phyloP scores from a whole-genome alignment of 2,797 vertebrate genomes.

The Buphagus erythrorhynchus region DNA sequence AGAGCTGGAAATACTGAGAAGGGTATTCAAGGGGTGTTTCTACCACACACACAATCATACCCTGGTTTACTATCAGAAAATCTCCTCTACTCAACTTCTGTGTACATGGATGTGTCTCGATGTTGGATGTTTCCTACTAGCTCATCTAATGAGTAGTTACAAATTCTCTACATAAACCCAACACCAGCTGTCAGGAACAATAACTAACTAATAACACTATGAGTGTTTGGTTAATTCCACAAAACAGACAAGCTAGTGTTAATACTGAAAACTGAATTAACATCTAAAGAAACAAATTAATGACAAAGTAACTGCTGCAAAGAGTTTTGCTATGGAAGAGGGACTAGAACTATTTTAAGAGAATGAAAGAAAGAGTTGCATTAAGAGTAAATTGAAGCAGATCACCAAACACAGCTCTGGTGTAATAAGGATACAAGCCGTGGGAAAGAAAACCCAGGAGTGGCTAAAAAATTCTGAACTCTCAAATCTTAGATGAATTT shows the following conservation, averaged over 20 bases:
- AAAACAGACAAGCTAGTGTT: neutral
- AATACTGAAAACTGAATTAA: neutral
- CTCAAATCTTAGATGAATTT: neutral
- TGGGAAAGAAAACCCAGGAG: neutral
- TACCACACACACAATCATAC: neutral
- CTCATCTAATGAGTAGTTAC: neutral
- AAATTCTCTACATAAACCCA: neutral
- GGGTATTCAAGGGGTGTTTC: neutral
- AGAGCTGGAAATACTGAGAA: neutral
- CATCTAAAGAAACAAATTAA: neutral
- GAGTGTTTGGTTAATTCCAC: neutral
- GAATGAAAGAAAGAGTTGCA: neutral
- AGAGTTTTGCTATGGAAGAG: neutral
- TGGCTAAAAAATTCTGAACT: neutral
- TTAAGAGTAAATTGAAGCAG: neutral
- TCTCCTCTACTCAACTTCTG: neutral
- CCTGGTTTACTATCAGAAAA: neutral
- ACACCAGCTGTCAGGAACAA: neutral
- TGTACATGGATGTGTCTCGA: rapidly evolving
- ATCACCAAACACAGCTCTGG: neutral
- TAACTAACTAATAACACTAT: neutral
- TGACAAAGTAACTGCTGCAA: neutral
- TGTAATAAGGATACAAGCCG: neutral
- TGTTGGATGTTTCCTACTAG: neutral
- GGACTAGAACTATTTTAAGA: neutral